These are phyloP conservation scores for Pachymerium ferrugineum DNA, from an alignment of 2,888 invertebrate genomes.

Conservation along the genomic window DNA sequence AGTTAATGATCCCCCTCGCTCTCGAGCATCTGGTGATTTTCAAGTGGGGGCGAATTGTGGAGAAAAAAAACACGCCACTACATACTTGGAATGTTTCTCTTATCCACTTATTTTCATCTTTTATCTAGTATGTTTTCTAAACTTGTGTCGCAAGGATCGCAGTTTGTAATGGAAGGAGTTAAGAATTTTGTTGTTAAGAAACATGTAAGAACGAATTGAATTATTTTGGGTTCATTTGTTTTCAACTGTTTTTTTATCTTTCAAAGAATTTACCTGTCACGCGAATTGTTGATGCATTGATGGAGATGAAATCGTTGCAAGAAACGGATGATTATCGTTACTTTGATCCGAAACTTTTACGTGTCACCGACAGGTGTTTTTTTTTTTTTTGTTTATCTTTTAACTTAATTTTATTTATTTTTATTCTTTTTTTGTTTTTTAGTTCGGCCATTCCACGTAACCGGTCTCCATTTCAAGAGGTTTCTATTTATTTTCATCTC, in stretches of 20 bases:
- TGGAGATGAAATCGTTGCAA: conserved; percentile 68
- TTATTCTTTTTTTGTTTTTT: conserved; percentile 32
- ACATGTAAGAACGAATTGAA: conserved; percentile 63
- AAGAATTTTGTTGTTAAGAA: conserved; percentile 97
- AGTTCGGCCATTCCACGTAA: conserved; percentile 44
- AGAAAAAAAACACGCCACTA: neutral
- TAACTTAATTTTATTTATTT: too few relatives aligned
- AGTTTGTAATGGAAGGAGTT: conserved; percentile 99
- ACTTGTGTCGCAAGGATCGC: conserved; percentile 91
- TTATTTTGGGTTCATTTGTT: neutral
- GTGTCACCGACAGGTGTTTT: conserved; percentile 46
- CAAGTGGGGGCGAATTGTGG: neutral
- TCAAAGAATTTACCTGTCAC: conserved; percentile 85
- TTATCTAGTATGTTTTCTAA: conserved; percentile 87
- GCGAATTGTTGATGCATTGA: conserved; percentile 81
- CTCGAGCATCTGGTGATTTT: neutral
- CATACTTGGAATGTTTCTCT: neutral
- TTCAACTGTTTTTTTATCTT: too few relatives aligned
- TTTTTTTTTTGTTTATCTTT: neutral
- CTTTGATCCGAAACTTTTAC: conserved; percentile 90
- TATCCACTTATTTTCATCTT: conserved; percentile 6
- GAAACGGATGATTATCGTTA: conserved; percentile 85
- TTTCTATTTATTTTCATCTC: conserved; percentile 33
- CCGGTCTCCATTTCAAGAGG: conserved; percentile 46
- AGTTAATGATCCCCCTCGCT: neutral